phyloP scores from a whole-genome alignment of 1,140 invertebrate species.

The Drosophila sulfurigaster region DNA sequence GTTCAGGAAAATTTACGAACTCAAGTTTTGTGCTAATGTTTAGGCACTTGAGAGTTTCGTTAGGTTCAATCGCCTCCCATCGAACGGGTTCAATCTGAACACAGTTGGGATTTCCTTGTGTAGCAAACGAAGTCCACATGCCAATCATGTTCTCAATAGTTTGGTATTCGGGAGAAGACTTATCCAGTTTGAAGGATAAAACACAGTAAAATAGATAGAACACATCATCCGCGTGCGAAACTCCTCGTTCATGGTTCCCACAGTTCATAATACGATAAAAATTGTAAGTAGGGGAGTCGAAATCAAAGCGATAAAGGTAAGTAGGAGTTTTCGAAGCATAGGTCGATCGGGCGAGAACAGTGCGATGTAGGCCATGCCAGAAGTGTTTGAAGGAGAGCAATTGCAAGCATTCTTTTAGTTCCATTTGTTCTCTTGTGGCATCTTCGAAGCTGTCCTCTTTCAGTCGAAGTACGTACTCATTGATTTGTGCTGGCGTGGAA shows the following conservation, averaged over 20 bases:
- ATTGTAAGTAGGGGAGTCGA: slow-evolving; percentile 78
- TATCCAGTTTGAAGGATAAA: slow-evolving; percentile 81
- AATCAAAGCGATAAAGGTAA: slow-evolving; percentile 85
- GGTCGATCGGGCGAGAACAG: slow-evolving; percentile 54
- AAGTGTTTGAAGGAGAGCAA: slow-evolving; percentile 77
- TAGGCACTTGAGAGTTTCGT: slow-evolving; percentile 64
- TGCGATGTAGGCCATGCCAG: slow-evolving; percentile 79
- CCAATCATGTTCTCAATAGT: slow-evolving; percentile 76
- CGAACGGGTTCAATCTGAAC: slow-evolving; percentile 25
- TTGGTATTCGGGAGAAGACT: slow-evolving; percentile 66
- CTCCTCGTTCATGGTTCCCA: slow-evolving; percentile 72
- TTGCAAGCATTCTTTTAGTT: slow-evolving; percentile 59
- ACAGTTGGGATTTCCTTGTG: slow-evolving; percentile 71
- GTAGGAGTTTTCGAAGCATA: slow-evolving; percentile 78
- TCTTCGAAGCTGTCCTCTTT: slow-evolving; percentile 60
- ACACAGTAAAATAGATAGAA: slow-evolving; percentile 87
- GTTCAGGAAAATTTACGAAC: slow-evolving; percentile 79
- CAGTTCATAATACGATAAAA: slow-evolving; percentile 71
- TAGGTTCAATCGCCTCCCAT: slow-evolving; percentile 57
- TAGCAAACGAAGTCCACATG: slow-evolving; percentile 85
- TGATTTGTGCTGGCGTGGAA: slow-evolving; percentile 36
- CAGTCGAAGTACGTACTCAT: slow-evolving; percentile 50
- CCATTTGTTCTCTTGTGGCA: slow-evolving; percentile 51
- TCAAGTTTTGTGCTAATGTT: slow-evolving; percentile 79
- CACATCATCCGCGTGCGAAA: slow-evolving; percentile 88